Evolutionary conservation across 2,797 vertebrate species (phyloP), one percentile per base, ranked within the genome.

Genomic region (Meda fulgida): DNA sequence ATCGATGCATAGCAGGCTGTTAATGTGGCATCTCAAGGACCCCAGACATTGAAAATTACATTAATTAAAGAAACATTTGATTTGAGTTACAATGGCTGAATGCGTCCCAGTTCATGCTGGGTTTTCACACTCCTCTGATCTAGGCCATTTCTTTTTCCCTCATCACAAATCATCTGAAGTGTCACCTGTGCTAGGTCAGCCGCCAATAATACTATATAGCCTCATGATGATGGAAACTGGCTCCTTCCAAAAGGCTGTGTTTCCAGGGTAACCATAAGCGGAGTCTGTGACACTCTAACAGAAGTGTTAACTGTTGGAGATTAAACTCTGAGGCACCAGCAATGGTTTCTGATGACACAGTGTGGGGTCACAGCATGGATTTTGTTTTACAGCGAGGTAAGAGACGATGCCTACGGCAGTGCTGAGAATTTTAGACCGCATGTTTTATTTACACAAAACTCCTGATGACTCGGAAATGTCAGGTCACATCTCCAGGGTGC

Each of bases 61-160:
- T 94, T 94, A 94, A 94, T 95, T 95, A 94, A 93, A 93, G 93
- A 91, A 90, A 89, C 86, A 88, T 92, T 92, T 93, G 89, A 92
- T 93, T 93, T 91, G 90, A 92, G 91, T 92, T 86, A 88, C 70
- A 55, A 81, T 66, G 51, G 90, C 89, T 85, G 76, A 78, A 78
- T 69, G 87, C 43, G n/a, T 72, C 48, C 86, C 67, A 48, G 65
- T 63, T 55, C 58, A 73, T 53, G 48, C 31, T 19, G 80, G 86
- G 72, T 85, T 80, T 83, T 81, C 70, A 77, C 66, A 60, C 63
- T 85, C 58, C 73, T 86, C 78, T 65, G 63, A 58, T 80, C 21
- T 34, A 53, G 65, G 75, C 26, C 48, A 48, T 71, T 38, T 46
- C 3, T 23, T 75, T 81, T 83, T 86, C 70, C 31, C 38, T 71